Evolutionary conservation across 2,113 vertebrate genomes (phyloP).

Genomic region (Promerops cafer): DNA sequence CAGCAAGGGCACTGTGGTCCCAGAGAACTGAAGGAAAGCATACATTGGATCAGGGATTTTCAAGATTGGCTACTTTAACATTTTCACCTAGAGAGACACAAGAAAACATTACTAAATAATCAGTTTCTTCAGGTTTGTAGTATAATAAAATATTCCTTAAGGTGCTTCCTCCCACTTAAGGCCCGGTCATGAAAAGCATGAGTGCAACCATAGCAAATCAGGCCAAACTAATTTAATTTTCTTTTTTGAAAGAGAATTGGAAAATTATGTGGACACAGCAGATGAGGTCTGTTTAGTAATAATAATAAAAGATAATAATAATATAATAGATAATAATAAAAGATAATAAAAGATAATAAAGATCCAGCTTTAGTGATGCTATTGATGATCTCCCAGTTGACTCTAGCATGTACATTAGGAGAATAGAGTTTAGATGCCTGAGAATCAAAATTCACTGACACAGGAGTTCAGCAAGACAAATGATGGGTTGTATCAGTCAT

Average conservation of each 20-base stretch:
- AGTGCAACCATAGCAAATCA: not conserved
- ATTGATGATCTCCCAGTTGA: not conserved
- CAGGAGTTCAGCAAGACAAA: not conserved
- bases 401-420: not conserved
- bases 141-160: not conserved
- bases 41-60: not conserved
- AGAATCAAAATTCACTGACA: not conserved
- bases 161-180: not conserved
- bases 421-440: not conserved
- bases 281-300: not conserved
- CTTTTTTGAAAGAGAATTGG: not conserved
- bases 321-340: no score
- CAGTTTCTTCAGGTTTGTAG: not conserved
- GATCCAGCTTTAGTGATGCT: not conserved
- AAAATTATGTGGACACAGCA: not conserved
- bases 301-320: no score
- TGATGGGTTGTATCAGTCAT: not conserved
- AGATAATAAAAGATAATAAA: no score
- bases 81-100: not conserved
- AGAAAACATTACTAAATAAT: not conserved
- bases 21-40: not conserved
- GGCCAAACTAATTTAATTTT: not conserved
- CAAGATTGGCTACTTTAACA: not conserved
- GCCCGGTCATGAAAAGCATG: not conserved
- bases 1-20: not conserved